A percentile compares a stretch with the other conserved stretches of the same genome.
Evolutionary conservation across 2,888 invertebrate genomes (phyloP).

Genomic region (Coenonympha arcania): DNA sequence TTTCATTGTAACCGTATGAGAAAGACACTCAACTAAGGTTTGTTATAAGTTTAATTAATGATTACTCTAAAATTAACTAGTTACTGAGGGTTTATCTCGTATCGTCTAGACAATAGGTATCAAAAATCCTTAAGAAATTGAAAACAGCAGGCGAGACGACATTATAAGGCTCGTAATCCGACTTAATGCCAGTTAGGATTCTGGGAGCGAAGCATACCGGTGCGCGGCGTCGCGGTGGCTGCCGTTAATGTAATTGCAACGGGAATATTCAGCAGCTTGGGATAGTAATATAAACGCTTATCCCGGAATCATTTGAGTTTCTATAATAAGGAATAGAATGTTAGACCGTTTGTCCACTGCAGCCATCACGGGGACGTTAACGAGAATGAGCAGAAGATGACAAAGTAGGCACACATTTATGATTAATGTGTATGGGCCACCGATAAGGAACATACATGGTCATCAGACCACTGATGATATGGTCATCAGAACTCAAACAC

Average conservation of each 20-base stretch:
- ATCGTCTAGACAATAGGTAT: background rate
- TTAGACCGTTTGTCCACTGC: no score
- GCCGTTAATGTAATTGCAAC: conserved; percentile 44
- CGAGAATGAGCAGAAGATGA: no score
- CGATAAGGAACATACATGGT: no score
- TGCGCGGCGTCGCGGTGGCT: conserved; percentile 35
- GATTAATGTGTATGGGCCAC: no score
- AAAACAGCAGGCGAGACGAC: conserved; percentile 18
- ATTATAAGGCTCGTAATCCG: conserved; percentile 23
- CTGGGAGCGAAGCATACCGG: conserved; percentile 33
- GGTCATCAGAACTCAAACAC: no score
- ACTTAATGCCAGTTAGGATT: conserved; percentile 26
- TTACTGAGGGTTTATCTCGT: background rate
- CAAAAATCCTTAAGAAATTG: conserved; percentile 17
- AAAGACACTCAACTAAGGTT: no score
- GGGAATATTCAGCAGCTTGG: conserved; percentile 39
- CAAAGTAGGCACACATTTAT: no score
- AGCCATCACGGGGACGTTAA: no score
- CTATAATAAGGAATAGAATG: conserved; percentile 8
- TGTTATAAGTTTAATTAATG: no score
- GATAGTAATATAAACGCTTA: conserved; percentile 5
- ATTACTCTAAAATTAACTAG: no score
- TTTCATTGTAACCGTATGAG: no score
- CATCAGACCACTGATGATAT: no score
- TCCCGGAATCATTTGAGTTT: conserved; percentile 3